Evolutionary conservation across 1,140 invertebrate genomes (phyloP).

Genomic region (Cyclargus thomasi): DNA sequence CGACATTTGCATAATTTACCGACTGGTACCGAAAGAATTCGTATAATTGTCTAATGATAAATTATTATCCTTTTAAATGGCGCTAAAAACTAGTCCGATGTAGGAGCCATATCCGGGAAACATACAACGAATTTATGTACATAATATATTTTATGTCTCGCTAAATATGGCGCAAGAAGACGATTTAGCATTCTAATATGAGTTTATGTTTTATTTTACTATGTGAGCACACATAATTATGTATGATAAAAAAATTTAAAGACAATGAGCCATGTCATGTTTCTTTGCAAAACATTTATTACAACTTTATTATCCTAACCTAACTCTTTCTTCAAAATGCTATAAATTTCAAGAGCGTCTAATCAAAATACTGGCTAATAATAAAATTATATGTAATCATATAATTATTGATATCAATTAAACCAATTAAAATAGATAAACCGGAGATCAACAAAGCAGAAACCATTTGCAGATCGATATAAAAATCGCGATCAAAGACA

Average conservation of each 20-base stretch:
- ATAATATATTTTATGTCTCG: constrained; percentile 2
- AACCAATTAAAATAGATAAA: too few relatives aligned
- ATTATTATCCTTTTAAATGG: constrained; percentile 50
- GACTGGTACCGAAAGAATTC: constrained; percentile 46
- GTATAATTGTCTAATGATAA: constrained; percentile 44
- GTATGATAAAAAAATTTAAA: neutral
- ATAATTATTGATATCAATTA: too few relatives aligned
- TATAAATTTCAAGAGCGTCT: too few relatives aligned
- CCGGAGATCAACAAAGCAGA: too few relatives aligned
- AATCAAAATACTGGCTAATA: too few relatives aligned
- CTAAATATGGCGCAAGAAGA: neutral
- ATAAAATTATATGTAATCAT: too few relatives aligned
- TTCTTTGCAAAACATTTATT: neutral
- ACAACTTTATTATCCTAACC: too few relatives aligned
- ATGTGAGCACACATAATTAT: neutral
- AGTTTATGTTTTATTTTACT: neutral
- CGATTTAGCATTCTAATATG: neutral
- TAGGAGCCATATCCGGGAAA: constrained; percentile 51
- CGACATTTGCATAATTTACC: constrained; percentile 61
- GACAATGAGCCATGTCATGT: neutral
- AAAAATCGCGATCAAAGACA: constrained; percentile 27
- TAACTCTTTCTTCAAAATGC: too few relatives aligned
- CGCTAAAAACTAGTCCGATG: constrained; percentile 41
- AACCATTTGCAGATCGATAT: neutral
- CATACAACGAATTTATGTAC: constrained; percentile 17